Evolutionary conservation across 2,888 invertebrate genomes (phyloP), one percentile per base, ranked within the genome.

Genomic region (Helicoverpa assulta): DNA sequence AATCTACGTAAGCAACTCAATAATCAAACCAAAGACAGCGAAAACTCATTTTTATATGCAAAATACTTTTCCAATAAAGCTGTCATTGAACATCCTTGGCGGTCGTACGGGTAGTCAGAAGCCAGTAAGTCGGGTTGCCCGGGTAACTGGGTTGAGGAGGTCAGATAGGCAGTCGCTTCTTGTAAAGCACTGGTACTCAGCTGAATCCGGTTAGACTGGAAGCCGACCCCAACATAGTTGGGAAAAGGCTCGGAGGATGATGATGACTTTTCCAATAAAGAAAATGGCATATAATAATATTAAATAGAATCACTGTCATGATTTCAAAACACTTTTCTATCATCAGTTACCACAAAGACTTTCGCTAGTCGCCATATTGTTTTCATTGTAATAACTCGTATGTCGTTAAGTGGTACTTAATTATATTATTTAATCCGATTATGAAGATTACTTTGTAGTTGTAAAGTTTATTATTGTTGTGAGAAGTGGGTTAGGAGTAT

Each of bases 321-420:
- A 58, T 77, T 73, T 73, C 70, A 5, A 77, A 74, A 78, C 53
- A 76, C 64, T 73, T 78, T 73, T 73, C 78, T 59, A 78, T n/a
- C 55, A 19, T 6, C 0, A 8, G 21, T 19, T 47, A 73, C 77
- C 77, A 21, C 77, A 78, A 21, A 53, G 62, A 77, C 77, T 77
- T 77, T 78, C 77, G 61, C 74, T 65, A 60, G 12, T 50, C 16
- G 50, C 69, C n/a, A 66, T 73, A 18, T 62, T 75, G 65, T 73
- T 56, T 73, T 77, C 47, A 56, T 73, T 77, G 65, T 59, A 18
- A 40, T 4, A 5, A 0, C 51, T 53, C 53, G 19, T 33, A 56
- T 26, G 26, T 26, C 2, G 26, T 26, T 26, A 26, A 21, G 26
- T 62, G 40, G 18, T 0, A 26, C 21, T 43, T 68, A 56, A 76